These are phyloP conservation scores for Mionectes olivaceus DNA, from an alignment of 2,797 vertebrate species.

Conservation along the genomic window DNA sequence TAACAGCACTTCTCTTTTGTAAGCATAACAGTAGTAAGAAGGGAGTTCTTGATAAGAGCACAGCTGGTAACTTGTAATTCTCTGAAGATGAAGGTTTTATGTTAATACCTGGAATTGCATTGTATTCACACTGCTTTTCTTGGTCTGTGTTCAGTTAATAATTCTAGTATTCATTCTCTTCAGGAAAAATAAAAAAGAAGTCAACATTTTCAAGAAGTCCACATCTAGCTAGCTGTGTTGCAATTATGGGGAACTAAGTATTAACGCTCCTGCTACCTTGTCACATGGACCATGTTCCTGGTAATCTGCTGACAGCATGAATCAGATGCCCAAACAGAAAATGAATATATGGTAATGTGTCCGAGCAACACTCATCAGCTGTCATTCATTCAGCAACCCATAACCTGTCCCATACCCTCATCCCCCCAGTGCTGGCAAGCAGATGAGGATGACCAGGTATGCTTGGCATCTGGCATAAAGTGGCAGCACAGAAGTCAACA, in stretches of 20 bases:
- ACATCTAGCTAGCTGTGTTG: not conserved
- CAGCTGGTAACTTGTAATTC: slow-evolving; percentile 67
- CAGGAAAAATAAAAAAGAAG: not conserved
- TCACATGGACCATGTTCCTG: not conserved
- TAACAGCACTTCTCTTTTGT: not conserved
- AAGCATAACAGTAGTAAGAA: not conserved
- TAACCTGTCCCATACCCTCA: not conserved
- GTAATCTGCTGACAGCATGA: not conserved
- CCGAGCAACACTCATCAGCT: not conserved
- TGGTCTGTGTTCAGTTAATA: slow-evolving; percentile 16
- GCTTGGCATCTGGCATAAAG: not conserved
- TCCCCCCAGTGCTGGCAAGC: not conserved
- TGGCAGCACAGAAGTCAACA: not conserved
- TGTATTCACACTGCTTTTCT: not conserved
- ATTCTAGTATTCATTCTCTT: not conserved
- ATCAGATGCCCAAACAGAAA: not conserved
- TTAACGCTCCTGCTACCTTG: not conserved
- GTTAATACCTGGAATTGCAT: slow-evolving; percentile 34
- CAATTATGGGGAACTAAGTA: not conserved
- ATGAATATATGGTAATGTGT: not conserved
- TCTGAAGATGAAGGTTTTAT: slow-evolving; percentile 65
- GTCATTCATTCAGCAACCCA: not conserved
- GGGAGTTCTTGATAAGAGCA: slow-evolving; percentile 52
- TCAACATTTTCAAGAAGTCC: not conserved
- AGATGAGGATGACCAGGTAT: slow-evolving; percentile 3